Base-by-base conservation (phyloP, 2,797 vertebrate genomes). In the Typhlichthys eigenmanni region DNA sequence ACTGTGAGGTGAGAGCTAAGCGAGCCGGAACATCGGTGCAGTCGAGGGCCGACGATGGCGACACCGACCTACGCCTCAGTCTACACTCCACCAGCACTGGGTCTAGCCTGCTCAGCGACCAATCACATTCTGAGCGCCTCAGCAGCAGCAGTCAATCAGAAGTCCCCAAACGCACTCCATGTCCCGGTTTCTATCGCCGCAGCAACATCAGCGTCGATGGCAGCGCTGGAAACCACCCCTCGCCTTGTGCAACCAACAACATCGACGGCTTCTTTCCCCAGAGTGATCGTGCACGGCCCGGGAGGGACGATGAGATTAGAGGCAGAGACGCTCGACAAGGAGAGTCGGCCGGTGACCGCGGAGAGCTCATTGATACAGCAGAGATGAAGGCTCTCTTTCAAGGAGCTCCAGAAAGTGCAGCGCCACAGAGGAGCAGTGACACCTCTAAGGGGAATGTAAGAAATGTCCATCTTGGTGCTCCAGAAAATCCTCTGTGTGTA, bases 1-100 rank as follows among this genome's bases (percentile, higher is more conserved):
- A 95, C 82, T 93, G 92, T 84, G 96, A 98, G 82, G 95, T 98
- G 79, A 95, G 92, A 87, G 80, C 92, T 82, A 93, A 94, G 77
- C 91, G 93, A 71, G 92, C 93, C 60, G 90, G 78, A 68, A 90
- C 78, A 46, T 75, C 90, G 88, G 60, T 81, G 75, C 78, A 90
- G 76, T 56, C 73, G 72, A 94, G 91, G 83, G 80, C 78, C 88
- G 93, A 89, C 0, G 49, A 81, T 55, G 81, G 87, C n/a, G 87
- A 81, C 47, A 83, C 81, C 38, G 56, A 66, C 57, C 78, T 86
- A 19, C 88, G 88, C 58, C 86, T 91, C 60, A 91, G 92, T 75
- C 69, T 92, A 59, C 87, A 75, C 66, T 92, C 92, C 53, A 87
- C 86, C 81, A 66, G 80, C 85, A 89, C 58, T 0, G 88, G 86